Base-by-base conservation (phyloP, 1,140 invertebrate species). In the Drosophila sp. region DNA sequence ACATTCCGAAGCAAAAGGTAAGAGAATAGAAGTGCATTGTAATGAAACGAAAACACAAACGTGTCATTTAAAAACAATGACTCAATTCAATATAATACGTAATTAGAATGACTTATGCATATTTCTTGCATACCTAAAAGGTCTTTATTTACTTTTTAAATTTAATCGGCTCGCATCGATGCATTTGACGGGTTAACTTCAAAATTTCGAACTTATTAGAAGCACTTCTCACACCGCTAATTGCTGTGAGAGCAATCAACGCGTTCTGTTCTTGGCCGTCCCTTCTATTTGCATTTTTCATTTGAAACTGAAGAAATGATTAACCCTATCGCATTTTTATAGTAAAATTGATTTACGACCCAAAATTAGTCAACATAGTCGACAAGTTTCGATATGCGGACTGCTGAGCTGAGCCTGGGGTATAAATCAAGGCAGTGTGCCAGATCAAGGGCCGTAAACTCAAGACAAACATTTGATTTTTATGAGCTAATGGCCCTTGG, bases 391-490 rank as follows among this genome's bases (percentile, higher is more conserved):
- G 36, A 46, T 46, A 54, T 18, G 48, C 34, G 41, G 41, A 18
- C 48, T 34, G 67, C 51, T 65, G 62, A 66, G 72, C 21, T 41
- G 43, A 66, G 72, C 57, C 57, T 57, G 51, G 69, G 34, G 51
- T 74, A 86, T 86, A 86, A 86, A 86, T 86, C 81, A 86, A 86
- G 61, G 81, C 73, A 62, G 54, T 70, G 63, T 56, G 71, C 43
- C 58, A 43, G 50, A 9, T 67, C 62, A 53, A 57, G 62, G 54
- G 48, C 73, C 67, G 75, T 80, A 87, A 87, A 89, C 71, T 79
- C 61, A 81, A 79, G 69, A 76, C 79, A 89, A 87, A 89, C 75
- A 83, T 87, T 79, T 89, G 79, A 87, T 89, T 89, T 89, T 87
- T 87, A 87, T 89, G 83, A 81, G 74, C 76, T 78, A 87, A 87